phyloP scores from a whole-genome alignment of 2,797 vertebrate genomes.

The Crenichthys baileyi region DNA sequence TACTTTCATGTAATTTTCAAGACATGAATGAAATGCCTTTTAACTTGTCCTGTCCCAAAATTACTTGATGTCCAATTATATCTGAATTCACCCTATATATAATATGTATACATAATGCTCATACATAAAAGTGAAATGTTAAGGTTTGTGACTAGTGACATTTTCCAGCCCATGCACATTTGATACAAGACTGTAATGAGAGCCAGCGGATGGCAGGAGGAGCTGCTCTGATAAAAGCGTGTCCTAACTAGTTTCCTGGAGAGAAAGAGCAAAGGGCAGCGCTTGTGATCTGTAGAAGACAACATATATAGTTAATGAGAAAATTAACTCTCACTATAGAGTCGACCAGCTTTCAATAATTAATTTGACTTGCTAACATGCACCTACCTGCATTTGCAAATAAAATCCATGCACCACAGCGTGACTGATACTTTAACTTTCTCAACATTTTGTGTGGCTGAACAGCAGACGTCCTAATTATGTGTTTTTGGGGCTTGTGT shows the following conservation, averaged over 20 bases:
- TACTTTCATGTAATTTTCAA: neutral
- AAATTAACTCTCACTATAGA: slow-evolving; percentile 35
- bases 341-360: slow-evolving; percentile 51
- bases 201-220: slow-evolving; percentile 51
- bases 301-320: slow-evolving; percentile 56
- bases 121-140: slow-evolving; percentile 10
- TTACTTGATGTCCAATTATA: neutral
- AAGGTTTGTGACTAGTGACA: slow-evolving; percentile 36
- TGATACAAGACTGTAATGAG: slow-evolving; percentile 74
- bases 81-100: neutral
- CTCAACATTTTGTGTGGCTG: slow-evolving; percentile 32
- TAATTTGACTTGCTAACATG: slow-evolving; percentile 21
- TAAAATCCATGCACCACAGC: slow-evolving; percentile 20
- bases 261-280: slow-evolving; percentile 41
- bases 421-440: slow-evolving; percentile 24
- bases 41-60: neutral
- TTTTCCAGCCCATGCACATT: slow-evolving; percentile 58
- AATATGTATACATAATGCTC: neutral
- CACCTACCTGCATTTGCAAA: slow-evolving; percentile 22
- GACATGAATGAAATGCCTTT: neutral
- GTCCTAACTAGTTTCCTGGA: slow-evolving; percentile 29
- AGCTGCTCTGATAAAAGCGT: slow-evolving; percentile 45
- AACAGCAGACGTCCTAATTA: slow-evolving; percentile 48
- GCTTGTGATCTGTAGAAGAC: slow-evolving; percentile 47
- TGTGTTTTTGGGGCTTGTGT: slow-evolving; percentile 53